phyloP scores from a whole-genome alignment of 2,113 vertebrate species.

The Dermatemys mawii region DNA sequence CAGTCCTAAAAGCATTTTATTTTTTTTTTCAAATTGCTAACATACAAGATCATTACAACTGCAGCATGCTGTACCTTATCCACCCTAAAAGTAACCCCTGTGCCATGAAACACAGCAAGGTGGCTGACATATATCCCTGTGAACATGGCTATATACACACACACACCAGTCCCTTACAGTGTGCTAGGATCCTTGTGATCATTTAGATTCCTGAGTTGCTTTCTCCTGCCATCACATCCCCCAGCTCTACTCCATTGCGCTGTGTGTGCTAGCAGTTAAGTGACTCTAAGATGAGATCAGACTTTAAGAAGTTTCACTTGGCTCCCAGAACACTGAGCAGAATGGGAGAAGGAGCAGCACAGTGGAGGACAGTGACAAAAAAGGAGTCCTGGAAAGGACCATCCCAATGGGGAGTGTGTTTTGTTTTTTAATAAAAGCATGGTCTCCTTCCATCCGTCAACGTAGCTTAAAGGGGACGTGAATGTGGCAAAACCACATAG shows the following conservation, averaged over 20 bases:
- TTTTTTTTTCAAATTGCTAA: neutral
- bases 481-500: neutral
- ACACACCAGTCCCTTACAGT: neutral
- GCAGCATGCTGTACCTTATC: neutral
- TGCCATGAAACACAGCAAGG: neutral
- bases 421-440: neutral
- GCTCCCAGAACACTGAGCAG: neutral
- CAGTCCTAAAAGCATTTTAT: neutral
- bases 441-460: neutral
- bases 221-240: neutral
- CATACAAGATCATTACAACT: neutral
- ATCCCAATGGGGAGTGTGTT: neutral
- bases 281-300: neutral
- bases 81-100: neutral
- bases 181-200: neutral
- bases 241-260: neutral
- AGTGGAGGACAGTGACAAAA: neutral
- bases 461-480: neutral
- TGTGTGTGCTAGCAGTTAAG: neutral
- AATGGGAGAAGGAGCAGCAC: neutral
- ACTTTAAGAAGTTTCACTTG: neutral
- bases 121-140: neutral
- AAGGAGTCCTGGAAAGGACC: neutral
- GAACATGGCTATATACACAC: neutral
- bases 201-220: neutral